These are phyloP conservation scores for Alloscopus bannaensis DNA, from an alignment of 2,888 invertebrate species.

Conservation along the genomic window DNA sequence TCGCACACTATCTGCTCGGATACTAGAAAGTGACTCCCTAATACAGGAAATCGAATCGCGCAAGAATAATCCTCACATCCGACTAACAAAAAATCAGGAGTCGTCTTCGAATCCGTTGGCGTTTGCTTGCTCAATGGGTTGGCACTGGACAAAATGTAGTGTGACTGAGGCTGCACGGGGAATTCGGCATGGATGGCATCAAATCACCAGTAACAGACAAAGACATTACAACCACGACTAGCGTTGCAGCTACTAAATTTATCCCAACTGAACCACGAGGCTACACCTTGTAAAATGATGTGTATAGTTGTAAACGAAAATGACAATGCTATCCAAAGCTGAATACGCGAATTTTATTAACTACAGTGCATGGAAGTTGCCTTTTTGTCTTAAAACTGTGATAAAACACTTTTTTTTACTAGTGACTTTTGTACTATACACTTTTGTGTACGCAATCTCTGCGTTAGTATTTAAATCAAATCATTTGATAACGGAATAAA, in stretches of 20 bases:
- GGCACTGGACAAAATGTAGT: slow-evolving; percentile 67
- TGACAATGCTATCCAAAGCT: too few species aligned
- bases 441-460: background rate
- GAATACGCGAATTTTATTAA: background rate
- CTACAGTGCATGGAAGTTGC: too few species aligned
- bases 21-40: slow-evolving; percentile 69
- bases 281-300: slow-evolving; percentile 11
- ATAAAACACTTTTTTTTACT: slow-evolving; percentile 22
- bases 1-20: slow-evolving; percentile 74
- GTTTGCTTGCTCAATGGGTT: slow-evolving; percentile 67
- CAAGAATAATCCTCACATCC: slow-evolving; percentile 65
- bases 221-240: slow-evolving; percentile 43
- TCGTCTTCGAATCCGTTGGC: slow-evolving; percentile 27
- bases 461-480: background rate
- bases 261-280: too few species aligned
- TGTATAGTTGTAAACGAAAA: too few species aligned
- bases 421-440: slow-evolving; percentile 34
- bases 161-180: slow-evolving; percentile 65
- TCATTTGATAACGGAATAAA: too few species aligned
- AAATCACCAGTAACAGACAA: slow-evolving; percentile 44
- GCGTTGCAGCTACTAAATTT: too few species aligned
- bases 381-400: slow-evolving; percentile 36
- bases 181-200: slow-evolving; percentile 67
- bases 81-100: slow-evolving; percentile 60
- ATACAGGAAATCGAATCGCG: slow-evolving; percentile 63